A percentile compares a stretch with the other conserved stretches of the same genome.
These are phyloP conservation scores for Hippocampus guttulatus DNA, from an alignment of 2,113 vertebrate species.

Conservation along the genomic window DNA sequence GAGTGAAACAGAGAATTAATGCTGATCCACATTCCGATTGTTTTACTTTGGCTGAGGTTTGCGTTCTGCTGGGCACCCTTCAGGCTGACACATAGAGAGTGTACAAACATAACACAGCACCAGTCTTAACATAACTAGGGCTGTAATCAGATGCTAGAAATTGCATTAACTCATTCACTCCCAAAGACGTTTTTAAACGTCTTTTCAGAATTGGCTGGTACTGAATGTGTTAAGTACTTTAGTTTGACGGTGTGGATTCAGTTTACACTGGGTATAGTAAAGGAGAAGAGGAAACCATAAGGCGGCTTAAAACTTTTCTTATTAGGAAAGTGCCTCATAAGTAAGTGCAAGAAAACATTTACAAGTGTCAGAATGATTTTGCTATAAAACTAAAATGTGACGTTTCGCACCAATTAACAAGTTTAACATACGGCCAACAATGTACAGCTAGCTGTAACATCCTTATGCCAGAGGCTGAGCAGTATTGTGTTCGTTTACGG, in stretches of 20 bases:
- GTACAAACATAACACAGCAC: too few species aligned
- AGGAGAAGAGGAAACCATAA: neutral
- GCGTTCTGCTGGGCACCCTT: too few species aligned
- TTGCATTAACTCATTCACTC: too few species aligned
- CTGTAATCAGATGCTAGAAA: too few species aligned
- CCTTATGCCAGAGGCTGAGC: neutral
- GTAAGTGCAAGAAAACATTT: neutral
- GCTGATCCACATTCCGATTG: neutral
- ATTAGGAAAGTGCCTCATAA: neutral
- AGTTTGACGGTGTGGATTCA: too few species aligned
- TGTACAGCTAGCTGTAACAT: too few species aligned
- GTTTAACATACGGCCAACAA: neutral
- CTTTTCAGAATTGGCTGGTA: too few species aligned
- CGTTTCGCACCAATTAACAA: neutral
- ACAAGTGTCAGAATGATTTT: neutral
- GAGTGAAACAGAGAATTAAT: neutral
- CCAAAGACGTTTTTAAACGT: too few species aligned
- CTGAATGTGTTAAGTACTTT: too few species aligned
- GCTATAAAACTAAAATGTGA: neutral
- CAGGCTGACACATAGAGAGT: too few species aligned
- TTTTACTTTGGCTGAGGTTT: neutral
- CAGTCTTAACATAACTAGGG: too few species aligned
- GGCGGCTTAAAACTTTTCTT: neutral
- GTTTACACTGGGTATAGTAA: neutral
- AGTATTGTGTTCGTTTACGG: neutral